Evolutionary conservation across 2,888 invertebrate genomes (phyloP).

Genomic region (Meiosimyza platycephala): DNA sequence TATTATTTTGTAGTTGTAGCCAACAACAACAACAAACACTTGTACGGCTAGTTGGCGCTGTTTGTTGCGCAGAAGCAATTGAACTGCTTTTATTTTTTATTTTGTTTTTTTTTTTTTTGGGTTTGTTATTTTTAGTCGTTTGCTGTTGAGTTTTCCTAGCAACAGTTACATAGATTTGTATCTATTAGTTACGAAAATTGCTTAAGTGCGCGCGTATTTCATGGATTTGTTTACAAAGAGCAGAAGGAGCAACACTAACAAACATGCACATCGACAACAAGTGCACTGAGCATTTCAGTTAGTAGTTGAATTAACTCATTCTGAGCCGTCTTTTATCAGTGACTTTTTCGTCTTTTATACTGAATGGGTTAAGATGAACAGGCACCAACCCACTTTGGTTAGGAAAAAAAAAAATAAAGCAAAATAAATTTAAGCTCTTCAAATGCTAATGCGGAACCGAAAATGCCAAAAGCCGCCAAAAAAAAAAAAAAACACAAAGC

Average conservation of each 20-base stretch:
- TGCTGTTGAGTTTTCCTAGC: conserved; percentile 43
- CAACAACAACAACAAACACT: conserved; percentile 37
- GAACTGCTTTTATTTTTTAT: conserved; percentile 26
- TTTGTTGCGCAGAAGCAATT: conserved; percentile 42
- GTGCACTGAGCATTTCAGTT: too few relatives aligned
- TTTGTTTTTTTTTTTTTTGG: not conserved
- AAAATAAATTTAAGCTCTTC: not conserved
- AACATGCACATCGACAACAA: too few relatives aligned
- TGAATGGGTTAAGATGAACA: too few relatives aligned
- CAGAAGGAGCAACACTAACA: not conserved
- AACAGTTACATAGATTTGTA: conserved; percentile 37
- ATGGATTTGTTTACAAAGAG: conserved; percentile 40
- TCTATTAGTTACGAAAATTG: conserved; percentile 24
- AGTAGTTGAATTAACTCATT: too few relatives aligned
- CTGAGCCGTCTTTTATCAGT: too few relatives aligned
- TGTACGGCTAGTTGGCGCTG: conserved; percentile 29
- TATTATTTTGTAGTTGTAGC: not conserved
- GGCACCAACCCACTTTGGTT: too few relatives aligned
- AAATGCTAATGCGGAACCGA: conserved; percentile 36
- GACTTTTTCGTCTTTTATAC: too few relatives aligned
- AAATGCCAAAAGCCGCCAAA: conserved; percentile 31
- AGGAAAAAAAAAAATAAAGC: too few relatives aligned
- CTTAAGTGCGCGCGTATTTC: conserved; percentile 44
- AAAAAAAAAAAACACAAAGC: not conserved
- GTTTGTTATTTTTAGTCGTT: conserved; percentile 15